Percentiles rank a stretch among this genome's conserved stretches.
Conservation (phyloP, 2,797 vertebrate genomes). For the Oceanodroma leucorhoa region DNA sequence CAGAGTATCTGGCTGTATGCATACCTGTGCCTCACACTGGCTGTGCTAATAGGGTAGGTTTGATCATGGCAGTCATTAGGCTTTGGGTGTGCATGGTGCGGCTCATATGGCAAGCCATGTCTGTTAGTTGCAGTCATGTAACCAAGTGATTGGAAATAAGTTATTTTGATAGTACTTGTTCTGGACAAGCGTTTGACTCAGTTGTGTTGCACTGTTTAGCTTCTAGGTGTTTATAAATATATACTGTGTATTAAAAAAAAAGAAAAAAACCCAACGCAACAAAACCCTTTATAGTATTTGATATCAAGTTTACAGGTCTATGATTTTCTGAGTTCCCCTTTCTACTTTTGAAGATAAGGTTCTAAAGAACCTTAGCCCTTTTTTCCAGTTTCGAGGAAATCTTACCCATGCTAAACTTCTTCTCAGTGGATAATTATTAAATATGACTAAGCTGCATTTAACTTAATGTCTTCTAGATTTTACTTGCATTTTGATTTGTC, state of each 20-base stretch:
- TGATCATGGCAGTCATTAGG: background rate
- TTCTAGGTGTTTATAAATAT: background rate
- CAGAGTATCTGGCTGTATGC: background rate
- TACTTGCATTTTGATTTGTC: background rate
- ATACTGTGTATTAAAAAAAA: background rate
- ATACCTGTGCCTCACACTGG: background rate
- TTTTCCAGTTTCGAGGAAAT: background rate
- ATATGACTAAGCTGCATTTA: background rate
- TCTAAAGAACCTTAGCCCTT: background rate
- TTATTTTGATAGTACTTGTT: background rate
- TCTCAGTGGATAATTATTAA: background rate
- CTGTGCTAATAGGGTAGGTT: background rate
- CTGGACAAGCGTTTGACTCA: background rate
- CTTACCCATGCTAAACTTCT: background rate
- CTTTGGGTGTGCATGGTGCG: background rate
- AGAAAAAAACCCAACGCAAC: background rate
- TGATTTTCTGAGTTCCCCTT: background rate
- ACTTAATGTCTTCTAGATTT: background rate
- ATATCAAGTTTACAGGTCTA: background rate
- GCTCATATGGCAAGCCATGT: background rate
- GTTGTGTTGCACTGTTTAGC: background rate
- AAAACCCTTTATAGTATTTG: background rate
- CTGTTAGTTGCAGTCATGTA: background rate
- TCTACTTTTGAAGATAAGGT: background rate
- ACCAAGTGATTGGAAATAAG: background rate